These are phyloP conservation scores for Microcebus ravelobensis DNA, from an alignment of 2,113 vertebrate species.

Conservation along the genomic window DNA sequence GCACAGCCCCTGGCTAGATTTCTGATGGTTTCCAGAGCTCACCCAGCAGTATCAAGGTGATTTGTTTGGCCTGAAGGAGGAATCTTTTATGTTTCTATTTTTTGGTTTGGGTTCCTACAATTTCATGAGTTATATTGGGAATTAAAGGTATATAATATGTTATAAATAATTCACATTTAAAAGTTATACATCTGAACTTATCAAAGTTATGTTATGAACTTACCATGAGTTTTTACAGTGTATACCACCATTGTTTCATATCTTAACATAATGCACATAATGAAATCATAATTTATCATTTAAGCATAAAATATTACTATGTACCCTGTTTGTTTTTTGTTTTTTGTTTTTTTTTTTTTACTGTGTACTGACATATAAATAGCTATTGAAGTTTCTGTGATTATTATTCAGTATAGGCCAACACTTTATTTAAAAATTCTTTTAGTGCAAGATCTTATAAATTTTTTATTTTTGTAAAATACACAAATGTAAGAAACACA, in stretches of 20 bases:
- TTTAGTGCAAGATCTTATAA: too few relatives aligned
- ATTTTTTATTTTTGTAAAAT: background rate
- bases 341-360: background rate
- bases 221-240: background rate
- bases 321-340: background rate
- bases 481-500: background rate
- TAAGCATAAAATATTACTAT: background rate
- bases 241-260: background rate
- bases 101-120: background rate
- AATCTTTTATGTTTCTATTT: background rate
- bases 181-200: background rate
- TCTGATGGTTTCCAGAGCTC: background rate
- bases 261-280: background rate
- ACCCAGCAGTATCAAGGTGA: background rate
- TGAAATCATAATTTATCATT: background rate
- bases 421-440: background rate
- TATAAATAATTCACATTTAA: background rate
- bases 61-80: background rate
- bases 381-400: background rate
- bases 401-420: background rate
- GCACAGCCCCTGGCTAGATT: background rate
- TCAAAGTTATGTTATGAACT: background rate
- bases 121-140: background rate
- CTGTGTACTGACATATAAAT: background rate
- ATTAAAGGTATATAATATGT: background rate